Conservation (phyloP, 1,140 invertebrate genomes). For the Drosophila mauritiana region DNA sequence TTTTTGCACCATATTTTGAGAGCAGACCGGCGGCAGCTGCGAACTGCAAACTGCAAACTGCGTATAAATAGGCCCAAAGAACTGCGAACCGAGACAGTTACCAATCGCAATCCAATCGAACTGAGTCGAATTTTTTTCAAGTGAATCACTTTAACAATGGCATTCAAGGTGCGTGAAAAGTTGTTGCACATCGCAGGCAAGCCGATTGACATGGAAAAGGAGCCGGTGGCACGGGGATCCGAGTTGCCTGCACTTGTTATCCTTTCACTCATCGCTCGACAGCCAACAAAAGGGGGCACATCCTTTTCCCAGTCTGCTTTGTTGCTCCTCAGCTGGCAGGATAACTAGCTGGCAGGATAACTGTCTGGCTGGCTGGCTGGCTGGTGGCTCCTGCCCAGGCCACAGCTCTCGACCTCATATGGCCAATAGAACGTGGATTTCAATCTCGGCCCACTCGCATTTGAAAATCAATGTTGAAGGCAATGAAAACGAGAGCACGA, state of each 20-base stretch:
- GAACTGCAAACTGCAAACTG: not conserved
- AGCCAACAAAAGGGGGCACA: constrained; percentile 1
- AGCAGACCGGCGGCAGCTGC: constrained; percentile 12
- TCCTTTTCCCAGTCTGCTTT: not conserved
- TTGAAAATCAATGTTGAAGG: constrained; percentile 11
- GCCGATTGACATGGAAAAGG: not conserved
- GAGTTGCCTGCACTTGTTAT: constrained; percentile 25
- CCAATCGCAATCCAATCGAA: constrained; percentile 28
- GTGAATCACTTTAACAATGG: constrained; percentile 58
- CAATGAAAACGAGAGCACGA: constrained; percentile 17
- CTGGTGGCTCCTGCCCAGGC: not conserved
- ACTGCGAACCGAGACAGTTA: constrained; percentile 74
- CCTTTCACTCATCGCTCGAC: constrained; percentile 19
- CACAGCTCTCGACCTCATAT: constrained; percentile 8
- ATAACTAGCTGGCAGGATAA: not conserved
- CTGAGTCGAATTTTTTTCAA: constrained; percentile 41
- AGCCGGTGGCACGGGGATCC: not conserved
- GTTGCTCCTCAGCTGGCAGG: not conserved
- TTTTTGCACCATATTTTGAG: constrained; percentile 50
- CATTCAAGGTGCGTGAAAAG: constrained; percentile 76
- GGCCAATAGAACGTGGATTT: constrained; percentile 8
- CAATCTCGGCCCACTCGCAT: constrained; percentile 4
- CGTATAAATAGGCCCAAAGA: constrained; percentile 81
- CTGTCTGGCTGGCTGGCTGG: not conserved
- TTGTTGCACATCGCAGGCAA: not conserved